Conservation (phyloP, 2,113 vertebrate species). For the Myanophis thanlyinensis region DNA sequence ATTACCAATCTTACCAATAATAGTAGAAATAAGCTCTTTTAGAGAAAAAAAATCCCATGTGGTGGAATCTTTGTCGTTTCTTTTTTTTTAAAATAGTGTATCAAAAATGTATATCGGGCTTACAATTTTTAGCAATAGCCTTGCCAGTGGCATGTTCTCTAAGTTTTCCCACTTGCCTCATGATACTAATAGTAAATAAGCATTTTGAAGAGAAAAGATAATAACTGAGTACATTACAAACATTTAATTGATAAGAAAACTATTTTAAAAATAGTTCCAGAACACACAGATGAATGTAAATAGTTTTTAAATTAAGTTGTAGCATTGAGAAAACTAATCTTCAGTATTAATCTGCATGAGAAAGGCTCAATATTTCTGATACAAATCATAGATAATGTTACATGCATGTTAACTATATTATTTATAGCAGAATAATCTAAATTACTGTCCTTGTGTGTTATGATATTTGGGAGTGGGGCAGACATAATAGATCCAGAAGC, state of each 20-base stretch:
- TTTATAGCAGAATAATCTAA: not conserved
- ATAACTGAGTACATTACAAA: slow-evolving; percentile 50
- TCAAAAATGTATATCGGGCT: not conserved
- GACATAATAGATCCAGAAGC: not conserved
- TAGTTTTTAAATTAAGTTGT: slow-evolving; percentile 53
- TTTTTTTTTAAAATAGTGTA: not conserved
- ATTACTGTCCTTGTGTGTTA: not conserved
- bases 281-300: slow-evolving; percentile 59
- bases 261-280: slow-evolving; percentile 53
- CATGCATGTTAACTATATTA: not conserved
- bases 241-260: slow-evolving; percentile 62
- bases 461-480: not conserved
- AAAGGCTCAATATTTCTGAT: not conserved
- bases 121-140: slow-evolving; percentile 46
- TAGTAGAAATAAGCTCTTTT: slow-evolving; percentile 33
- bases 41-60: slow-evolving; percentile 13
- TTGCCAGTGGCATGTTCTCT: slow-evolving; percentile 7
- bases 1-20: slow-evolving; percentile 35
- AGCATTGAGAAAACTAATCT: slow-evolving; percentile 39
- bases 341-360: not conserved
- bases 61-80: slow-evolving; percentile 44
- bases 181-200: slow-evolving; percentile 61
- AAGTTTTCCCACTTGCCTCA: not conserved
- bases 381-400: not conserved
- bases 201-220: slow-evolving; percentile 70